A percentile compares a stretch with the other conserved stretches of the same genome.
These are phyloP conservation scores for Falcunculus frontatus DNA, from an alignment of 2,113 vertebrate genomes.

Conservation along the genomic window DNA sequence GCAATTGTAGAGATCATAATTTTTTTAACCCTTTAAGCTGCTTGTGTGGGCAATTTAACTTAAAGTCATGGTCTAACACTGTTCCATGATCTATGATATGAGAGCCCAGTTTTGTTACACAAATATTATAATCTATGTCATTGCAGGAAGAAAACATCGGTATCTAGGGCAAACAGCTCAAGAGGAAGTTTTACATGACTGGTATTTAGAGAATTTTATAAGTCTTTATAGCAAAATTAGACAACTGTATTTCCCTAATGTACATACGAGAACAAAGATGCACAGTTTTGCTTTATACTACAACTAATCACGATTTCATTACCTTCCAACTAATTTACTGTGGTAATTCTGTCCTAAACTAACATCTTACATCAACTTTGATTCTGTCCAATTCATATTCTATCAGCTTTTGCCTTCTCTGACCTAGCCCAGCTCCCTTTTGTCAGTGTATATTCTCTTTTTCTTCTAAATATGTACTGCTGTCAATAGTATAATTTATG, in stretches of 20 bases:
- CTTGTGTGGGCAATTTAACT: background rate
- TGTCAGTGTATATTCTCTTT: background rate
- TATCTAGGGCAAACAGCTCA: background rate
- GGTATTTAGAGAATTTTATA: background rate
- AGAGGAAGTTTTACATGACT: background rate
- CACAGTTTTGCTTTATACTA: background rate
- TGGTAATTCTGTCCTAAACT: background rate
- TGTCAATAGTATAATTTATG: background rate
- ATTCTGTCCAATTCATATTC: background rate
- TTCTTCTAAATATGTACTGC: background rate
- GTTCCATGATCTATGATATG: background rate
- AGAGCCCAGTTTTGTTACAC: background rate
- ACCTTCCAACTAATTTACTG: background rate
- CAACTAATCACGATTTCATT: background rate
- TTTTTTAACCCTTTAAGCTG: background rate
- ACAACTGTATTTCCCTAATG: background rate
- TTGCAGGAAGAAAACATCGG: background rate
- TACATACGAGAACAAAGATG: background rate
- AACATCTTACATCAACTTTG: background rate
- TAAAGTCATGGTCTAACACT: background rate
- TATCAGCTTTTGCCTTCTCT: background rate
- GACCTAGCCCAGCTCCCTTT: background rate
- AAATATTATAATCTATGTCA: background rate
- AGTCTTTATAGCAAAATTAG: background rate
- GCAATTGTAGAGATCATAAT: background rate